phyloP scores from a whole-genome alignment of 2,888 invertebrate genomes.

The Apodemia mormo region DNA sequence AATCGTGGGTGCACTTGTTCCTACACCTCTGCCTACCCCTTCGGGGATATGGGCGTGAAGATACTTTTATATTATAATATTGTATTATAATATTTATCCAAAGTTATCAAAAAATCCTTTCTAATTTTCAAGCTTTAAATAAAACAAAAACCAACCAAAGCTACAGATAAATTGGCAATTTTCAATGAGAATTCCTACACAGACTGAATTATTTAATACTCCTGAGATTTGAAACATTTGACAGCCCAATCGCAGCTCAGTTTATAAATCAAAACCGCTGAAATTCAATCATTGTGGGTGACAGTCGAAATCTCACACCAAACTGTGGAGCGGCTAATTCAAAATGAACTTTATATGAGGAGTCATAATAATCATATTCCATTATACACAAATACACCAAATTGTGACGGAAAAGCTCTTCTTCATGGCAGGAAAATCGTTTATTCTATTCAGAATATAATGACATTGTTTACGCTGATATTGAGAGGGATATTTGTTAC shows the following conservation, averaged over 20 bases:
- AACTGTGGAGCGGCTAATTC: neutral
- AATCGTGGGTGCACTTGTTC: too few species aligned
- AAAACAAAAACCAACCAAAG: neutral
- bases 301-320: conserved; percentile 29
- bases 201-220: conserved; percentile 11
- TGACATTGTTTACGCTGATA: conserved; percentile 17
- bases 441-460: conserved; percentile 17
- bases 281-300: conserved; percentile 44
- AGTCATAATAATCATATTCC: conserved; percentile 25
- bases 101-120: neutral
- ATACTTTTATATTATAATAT: too few species aligned
- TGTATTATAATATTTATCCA: too few species aligned
- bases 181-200: neutral
- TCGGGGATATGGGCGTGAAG: too few species aligned
- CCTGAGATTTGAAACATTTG: conserved; percentile 14
- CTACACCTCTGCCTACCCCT: too few species aligned
- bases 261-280: conserved; percentile 43
- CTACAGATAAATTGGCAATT: neutral
- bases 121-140: neutral
- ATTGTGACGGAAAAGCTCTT: conserved; percentile 24
- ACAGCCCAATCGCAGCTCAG: conserved; percentile 23
- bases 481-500: conserved; percentile 3
- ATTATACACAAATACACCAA: neutral
- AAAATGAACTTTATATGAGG: conserved; percentile 30
- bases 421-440: neutral